These are phyloP conservation scores for Drepana arcuata DNA, from an alignment of 1,140 invertebrate species.

Conservation along the genomic window DNA sequence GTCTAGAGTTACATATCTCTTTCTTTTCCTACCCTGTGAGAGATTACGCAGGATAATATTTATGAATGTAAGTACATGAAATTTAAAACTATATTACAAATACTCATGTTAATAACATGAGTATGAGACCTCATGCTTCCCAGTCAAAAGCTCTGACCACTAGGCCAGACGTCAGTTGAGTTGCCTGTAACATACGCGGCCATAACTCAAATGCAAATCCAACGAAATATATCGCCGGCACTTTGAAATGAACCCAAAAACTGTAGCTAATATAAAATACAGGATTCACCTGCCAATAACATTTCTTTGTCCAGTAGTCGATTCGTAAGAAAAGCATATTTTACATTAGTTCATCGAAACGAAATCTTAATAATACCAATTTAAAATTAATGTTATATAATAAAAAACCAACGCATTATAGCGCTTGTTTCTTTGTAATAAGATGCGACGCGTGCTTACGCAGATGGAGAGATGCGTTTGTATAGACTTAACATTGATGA, in stretches of 20 bases:
- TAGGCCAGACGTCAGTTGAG: too few species aligned
- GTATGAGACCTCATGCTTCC: too few species aligned
- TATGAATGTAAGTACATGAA: too few species aligned
- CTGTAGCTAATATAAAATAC: conserved; percentile 40
- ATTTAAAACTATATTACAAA: too few species aligned
- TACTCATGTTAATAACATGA: too few species aligned
- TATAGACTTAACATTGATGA: conserved; percentile 40
- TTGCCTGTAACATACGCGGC: too few species aligned
- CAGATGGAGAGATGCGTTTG: conserved; percentile 17
- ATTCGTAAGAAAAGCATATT: conserved; percentile 29
- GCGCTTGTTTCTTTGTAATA: conserved; percentile 11
- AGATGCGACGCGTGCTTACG: not conserved
- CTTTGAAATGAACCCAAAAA: conserved; percentile 23
- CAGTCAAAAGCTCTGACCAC: too few species aligned
- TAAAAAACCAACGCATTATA: conserved; percentile 3
- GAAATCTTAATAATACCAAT: conserved; percentile 25
- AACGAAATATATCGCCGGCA: conserved; percentile 28
- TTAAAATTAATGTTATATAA: conserved; percentile 1
- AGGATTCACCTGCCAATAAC: conserved; percentile 54
- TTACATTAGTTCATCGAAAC: conserved; percentile 51
- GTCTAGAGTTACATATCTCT: too few species aligned
- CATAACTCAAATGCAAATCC: too few species aligned
- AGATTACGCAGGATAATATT: too few species aligned
- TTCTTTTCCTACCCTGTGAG: too few species aligned
- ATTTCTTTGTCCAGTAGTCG: conserved; percentile 39